Evolutionary conservation across 2,113 vertebrate species (phyloP).

Genomic region (Fregata magnificens): DNA sequence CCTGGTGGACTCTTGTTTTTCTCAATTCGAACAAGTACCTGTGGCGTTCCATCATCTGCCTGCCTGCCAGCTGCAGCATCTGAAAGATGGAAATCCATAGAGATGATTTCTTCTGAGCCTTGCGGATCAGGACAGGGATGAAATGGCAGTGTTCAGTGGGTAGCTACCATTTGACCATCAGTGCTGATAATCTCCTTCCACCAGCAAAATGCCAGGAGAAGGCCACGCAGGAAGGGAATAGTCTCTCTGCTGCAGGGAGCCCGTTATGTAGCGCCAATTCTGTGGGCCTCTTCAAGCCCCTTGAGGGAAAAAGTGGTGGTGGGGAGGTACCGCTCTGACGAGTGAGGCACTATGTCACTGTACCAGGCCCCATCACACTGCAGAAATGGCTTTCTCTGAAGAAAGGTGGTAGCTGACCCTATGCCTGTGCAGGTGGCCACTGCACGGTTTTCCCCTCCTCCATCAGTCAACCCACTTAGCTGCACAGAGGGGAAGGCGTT

Average conservation of each 20-base stretch:
- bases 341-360: not conserved
- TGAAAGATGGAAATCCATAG: not conserved
- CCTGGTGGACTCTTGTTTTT: not conserved
- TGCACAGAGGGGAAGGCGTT: not conserved
- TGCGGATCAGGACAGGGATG: no score
- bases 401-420: not conserved
- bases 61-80: not conserved
- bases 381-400: not conserved
- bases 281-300: not conserved
- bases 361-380: not conserved
- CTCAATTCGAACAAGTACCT: not conserved
- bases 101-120: not conserved
- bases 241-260: not conserved
- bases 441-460: accelerated
- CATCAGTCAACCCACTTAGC: not conserved
- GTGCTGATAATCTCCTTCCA: not conserved
- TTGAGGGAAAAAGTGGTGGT: not conserved
- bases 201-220: not conserved
- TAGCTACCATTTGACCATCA: not conserved
- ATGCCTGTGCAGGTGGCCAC: not conserved
- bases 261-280: not conserved
- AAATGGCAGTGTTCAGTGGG: not conserved
- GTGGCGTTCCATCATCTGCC: not conserved
- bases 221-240: accelerated
- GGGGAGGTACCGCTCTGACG: not conserved